These are phyloP conservation scores for Otis tarda DNA, from an alignment of 2,113 vertebrate species.

Conservation along the genomic window DNA sequence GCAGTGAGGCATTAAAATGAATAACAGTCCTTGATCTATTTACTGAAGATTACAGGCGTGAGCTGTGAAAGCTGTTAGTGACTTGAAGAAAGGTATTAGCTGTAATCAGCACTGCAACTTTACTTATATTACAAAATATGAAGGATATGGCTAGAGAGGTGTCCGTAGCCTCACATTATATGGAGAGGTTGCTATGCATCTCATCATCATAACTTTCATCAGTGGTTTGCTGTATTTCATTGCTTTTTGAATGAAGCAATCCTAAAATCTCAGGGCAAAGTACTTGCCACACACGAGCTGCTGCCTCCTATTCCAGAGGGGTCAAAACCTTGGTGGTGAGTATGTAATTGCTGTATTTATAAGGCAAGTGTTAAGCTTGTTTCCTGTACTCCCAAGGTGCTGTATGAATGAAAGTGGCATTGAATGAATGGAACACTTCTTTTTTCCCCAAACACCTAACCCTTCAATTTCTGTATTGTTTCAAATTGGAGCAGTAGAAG, in stretches of 20 bases:
- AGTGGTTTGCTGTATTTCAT: neutral
- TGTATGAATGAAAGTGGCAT: neutral
- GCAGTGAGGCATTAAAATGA: conserved; percentile 62
- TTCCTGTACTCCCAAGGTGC: neutral
- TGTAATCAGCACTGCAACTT: neutral
- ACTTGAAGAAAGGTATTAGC: conserved; percentile 21
- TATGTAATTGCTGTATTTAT: neutral
- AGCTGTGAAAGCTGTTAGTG: conserved; percentile 43
- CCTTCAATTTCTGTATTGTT: neutral
- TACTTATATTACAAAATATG: neutral
- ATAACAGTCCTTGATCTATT: conserved; percentile 57
- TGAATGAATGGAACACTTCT: neutral
- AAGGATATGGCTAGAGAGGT: neutral
- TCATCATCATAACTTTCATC: neutral
- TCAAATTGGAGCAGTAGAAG: neutral
- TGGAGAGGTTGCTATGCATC: neutral
- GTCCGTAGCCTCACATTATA: neutral
- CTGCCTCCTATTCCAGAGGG: neutral
- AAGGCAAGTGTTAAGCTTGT: neutral
- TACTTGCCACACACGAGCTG: neutral
- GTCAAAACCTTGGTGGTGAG: neutral
- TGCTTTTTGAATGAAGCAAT: neutral
- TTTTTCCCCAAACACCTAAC: neutral
- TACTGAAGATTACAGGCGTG: conserved; percentile 36
- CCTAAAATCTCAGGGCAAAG: neutral